Evolutionary conservation across 2,888 invertebrate species (phyloP).

Genomic region (Agrochola macilenta): DNA sequence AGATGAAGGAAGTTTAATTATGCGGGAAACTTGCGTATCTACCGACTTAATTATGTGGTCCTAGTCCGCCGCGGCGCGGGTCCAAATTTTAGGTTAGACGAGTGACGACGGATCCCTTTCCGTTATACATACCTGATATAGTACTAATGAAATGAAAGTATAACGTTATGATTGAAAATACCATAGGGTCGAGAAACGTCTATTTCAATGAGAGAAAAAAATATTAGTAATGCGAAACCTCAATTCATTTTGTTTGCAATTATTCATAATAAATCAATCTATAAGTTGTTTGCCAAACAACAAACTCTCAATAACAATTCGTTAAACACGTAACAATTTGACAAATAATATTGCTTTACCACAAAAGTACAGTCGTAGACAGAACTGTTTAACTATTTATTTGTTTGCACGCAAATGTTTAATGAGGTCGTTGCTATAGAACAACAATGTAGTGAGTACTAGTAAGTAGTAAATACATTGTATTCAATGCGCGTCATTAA

Average conservation of each 20-base stretch:
- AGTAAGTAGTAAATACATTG: slow-evolving; percentile 46
- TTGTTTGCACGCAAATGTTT: slow-evolving; percentile 12
- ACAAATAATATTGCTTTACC: slow-evolving; percentile 3
- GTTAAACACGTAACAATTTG: slow-evolving; percentile 1
- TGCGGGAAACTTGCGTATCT: neutral
- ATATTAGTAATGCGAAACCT: neutral
- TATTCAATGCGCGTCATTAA: slow-evolving; percentile 49
- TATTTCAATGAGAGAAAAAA: neutral
- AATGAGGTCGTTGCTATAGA: slow-evolving; percentile 34
- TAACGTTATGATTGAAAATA: neutral
- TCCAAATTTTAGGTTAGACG: neutral
- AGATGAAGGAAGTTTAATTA: slow-evolving; percentile 13
- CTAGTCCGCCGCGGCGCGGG: neutral
- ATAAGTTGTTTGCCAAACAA: neutral
- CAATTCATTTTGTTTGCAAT: neutral
- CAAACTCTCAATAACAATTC: neutral
- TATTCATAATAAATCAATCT: slow-evolving; percentile 5
- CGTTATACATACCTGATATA: neutral
- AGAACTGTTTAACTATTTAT: slow-evolving; percentile 23
- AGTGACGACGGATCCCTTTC: neutral
- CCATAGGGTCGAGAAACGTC: too few relatives aligned
- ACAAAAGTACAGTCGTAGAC: slow-evolving; percentile 24
- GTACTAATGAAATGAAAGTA: neutral
- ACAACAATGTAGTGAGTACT: slow-evolving; percentile 47
- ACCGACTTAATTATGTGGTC: neutral